These are phyloP conservation scores for Gymnoscelis rufifasciata DNA, from an alignment of 2,888 invertebrate species.

Conservation along the genomic window DNA sequence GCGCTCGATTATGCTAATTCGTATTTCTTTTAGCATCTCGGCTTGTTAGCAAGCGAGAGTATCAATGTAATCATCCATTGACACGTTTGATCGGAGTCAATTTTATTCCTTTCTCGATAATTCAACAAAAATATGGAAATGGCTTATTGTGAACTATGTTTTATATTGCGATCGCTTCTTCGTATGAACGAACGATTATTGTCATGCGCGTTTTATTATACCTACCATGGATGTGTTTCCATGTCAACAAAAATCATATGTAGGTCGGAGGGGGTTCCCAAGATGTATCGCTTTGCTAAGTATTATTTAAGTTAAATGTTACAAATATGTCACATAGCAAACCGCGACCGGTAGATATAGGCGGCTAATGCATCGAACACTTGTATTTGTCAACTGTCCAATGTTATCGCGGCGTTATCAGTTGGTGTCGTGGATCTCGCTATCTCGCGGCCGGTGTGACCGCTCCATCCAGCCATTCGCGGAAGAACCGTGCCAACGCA, in stretches of 20 bases:
- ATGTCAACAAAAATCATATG: too few relatives aligned
- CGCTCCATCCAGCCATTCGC: conserved; percentile 64
- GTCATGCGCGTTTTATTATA: too few relatives aligned
- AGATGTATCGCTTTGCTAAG: too few relatives aligned
- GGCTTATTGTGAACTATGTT: too few relatives aligned
- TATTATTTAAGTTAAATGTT: too few relatives aligned
- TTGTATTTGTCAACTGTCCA: conserved; percentile 40
- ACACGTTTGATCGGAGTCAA: not conserved
- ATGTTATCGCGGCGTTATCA: conserved; percentile 67
- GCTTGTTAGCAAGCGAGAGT: not conserved
- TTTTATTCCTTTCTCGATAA: not conserved
- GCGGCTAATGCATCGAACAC: conserved; percentile 7
- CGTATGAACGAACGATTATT: too few relatives aligned
- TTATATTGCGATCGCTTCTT: too few relatives aligned
- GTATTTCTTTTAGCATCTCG: conserved; percentile 15
- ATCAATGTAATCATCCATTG: not conserved
- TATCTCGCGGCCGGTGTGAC: conserved; percentile 62
- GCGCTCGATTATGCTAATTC: conserved; percentile 31
- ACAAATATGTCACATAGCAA: not conserved
- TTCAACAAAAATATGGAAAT: too few relatives aligned
- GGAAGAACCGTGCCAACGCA: conserved; percentile 65
- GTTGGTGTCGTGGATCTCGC: conserved; percentile 60
- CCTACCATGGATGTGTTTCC: too few relatives aligned
- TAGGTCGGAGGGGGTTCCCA: too few relatives aligned
- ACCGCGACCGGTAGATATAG: not conserved